Evolutionary conservation across 2,888 invertebrate genomes (phyloP).

Genomic region (Drosophila borealis): DNA sequence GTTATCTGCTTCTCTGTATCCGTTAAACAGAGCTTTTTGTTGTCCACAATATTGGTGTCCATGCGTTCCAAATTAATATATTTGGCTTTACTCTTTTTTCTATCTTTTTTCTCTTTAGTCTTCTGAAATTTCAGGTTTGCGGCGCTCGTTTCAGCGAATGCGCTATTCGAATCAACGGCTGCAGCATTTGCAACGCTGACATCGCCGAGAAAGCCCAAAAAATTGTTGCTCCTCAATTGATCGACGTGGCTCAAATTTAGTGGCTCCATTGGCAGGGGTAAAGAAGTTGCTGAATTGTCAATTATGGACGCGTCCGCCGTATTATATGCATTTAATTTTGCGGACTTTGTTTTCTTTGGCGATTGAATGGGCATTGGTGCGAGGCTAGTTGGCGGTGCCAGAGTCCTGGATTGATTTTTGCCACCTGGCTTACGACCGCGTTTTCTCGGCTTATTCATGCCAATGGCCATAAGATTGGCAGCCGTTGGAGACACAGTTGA

Average conservation of each 20-base stretch:
- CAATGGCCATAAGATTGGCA: slow-evolving; percentile 16
- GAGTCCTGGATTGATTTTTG: slow-evolving; percentile 71
- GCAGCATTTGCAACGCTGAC: not conserved
- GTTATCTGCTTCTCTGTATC: slow-evolving; percentile 1
- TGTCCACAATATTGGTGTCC: not conserved
- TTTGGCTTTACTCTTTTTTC: slow-evolving; percentile 68
- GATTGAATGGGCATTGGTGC: slow-evolving; percentile 14
- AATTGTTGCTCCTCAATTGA: slow-evolving; percentile 19
- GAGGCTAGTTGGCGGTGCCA: slow-evolving; percentile 11
- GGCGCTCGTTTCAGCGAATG: not conserved
- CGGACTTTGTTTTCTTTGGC: slow-evolving; percentile 27
- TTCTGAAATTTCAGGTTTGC: slow-evolving; percentile 18
- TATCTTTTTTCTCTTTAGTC: slow-evolving; percentile 73
- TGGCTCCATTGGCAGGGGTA: slow-evolving; percentile 42
- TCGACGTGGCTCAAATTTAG: slow-evolving; percentile 48
- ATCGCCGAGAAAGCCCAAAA: not conserved
- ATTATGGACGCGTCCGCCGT: slow-evolving; percentile 2
- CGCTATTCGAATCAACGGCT: not conserved
- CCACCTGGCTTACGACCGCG: slow-evolving; percentile 83
- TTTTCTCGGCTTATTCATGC: slow-evolving; percentile 76
- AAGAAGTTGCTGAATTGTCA: not conserved
- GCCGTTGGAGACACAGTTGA: not conserved
- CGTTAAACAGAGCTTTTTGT: slow-evolving; percentile 12
- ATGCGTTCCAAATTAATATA: slow-evolving; percentile 14
- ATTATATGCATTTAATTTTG: slow-evolving; percentile 13